A percentile compares a stretch with the other conserved stretches of the same genome.
These are phyloP conservation scores for Misgurnus anguillicaudatus DNA, from an alignment of 2,113 vertebrate genomes.

Conservation along the genomic window DNA sequence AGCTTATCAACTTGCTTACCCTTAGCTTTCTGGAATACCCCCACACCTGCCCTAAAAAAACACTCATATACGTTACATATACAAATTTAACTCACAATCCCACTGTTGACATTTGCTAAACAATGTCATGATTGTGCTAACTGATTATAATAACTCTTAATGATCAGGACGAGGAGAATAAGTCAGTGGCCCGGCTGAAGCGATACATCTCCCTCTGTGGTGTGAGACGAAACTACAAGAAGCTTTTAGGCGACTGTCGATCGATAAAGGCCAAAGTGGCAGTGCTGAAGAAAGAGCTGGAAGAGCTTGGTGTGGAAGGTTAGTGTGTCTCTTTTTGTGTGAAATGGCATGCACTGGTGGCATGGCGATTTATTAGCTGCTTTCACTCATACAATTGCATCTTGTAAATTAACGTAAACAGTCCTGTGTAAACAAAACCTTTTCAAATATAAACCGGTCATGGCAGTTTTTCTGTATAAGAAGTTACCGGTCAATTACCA, in stretches of 20 bases:
- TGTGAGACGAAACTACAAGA: conserved; percentile 81
- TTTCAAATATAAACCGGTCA: too few relatives aligned
- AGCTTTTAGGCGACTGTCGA: conserved; percentile 74
- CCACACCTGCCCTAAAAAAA: too few relatives aligned
- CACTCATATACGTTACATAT: too few relatives aligned
- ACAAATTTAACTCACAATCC: too few relatives aligned
- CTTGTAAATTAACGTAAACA: not conserved
- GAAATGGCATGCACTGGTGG: not conserved
- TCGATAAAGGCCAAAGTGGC: conserved; percentile 71
- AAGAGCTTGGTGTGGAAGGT: conserved; percentile 84
- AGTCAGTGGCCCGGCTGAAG: conserved; percentile 76
- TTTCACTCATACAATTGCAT: not conserved
- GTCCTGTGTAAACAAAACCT: too few relatives aligned
- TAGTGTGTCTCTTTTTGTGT: conserved; percentile 46
- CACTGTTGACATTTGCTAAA: too few relatives aligned
- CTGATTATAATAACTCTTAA: not conserved
- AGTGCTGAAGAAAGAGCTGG: conserved; percentile 78
- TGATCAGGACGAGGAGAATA: conserved; percentile 59
- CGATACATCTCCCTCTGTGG: conserved; percentile 85
- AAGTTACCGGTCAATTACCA: too few relatives aligned
- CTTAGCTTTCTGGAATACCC: too few relatives aligned
- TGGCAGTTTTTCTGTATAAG: too few relatives aligned
- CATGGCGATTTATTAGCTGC: too few relatives aligned
- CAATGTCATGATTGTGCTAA: not conserved
- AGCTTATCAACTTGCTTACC: too few relatives aligned